These are phyloP conservation scores for Mythimna albipuncta DNA, from an alignment of 2,888 invertebrate species.

Conservation along the genomic window DNA sequence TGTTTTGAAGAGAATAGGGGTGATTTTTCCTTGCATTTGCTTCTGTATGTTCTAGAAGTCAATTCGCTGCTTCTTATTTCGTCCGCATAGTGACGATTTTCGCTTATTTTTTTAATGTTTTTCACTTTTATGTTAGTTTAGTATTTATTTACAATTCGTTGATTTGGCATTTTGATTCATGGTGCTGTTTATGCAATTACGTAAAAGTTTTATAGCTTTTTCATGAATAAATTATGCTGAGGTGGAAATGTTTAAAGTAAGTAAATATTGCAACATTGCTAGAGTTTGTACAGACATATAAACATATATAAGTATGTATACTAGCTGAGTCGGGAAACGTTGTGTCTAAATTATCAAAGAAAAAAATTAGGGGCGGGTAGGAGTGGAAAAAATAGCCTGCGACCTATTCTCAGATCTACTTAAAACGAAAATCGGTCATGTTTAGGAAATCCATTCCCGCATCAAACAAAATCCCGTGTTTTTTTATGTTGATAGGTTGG, in stretches of 20 bases:
- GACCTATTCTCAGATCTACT: too few relatives aligned
- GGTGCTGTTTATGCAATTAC: not conserved
- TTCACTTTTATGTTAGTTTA: not conserved
- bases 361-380: too few relatives aligned
- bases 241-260: not conserved
- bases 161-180: conserved; percentile 22
- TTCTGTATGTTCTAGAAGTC: not conserved
- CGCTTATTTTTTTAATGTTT: conserved; percentile 1
- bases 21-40: conserved; percentile 15
- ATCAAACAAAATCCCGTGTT: too few relatives aligned
- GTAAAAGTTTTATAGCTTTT: not conserved
- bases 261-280: not conserved
- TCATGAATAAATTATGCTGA: conserved; percentile 35
- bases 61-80: conserved; percentile 1
- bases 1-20: not conserved
- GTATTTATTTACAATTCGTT: conserved; percentile 11
- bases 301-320: too few relatives aligned
- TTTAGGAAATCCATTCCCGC: too few relatives aligned
- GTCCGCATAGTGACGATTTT: not conserved
- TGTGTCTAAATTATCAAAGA: too few relatives aligned
- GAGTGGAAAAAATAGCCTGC: too few relatives aligned
- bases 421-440: too few relatives aligned
- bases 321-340: too few relatives aligned
- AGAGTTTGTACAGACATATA: too few relatives aligned
- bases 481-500: too few relatives aligned